These are phyloP conservation scores for Lepus americanus DNA, from an alignment of 2,113 vertebrate genomes.

Conservation along the genomic window DNA sequence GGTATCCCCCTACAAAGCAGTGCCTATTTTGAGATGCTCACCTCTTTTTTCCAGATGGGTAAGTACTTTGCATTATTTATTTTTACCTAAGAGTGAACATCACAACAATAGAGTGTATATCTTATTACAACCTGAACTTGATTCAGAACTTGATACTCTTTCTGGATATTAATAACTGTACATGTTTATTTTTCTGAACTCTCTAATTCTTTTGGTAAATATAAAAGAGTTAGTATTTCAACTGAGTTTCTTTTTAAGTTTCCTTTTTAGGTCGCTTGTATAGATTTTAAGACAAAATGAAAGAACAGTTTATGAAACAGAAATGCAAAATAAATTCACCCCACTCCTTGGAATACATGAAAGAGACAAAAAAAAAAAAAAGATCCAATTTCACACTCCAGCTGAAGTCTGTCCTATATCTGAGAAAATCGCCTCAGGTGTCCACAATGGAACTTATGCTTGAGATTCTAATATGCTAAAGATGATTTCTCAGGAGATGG, in stretches of 20 bases:
- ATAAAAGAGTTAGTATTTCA: slow-evolving; percentile 34
- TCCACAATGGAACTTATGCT: slow-evolving; percentile 44
- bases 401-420: slow-evolving; percentile 61
- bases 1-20: neutral
- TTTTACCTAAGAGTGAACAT: neutral
- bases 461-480: slow-evolving; percentile 69
- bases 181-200: slow-evolving; percentile 2
- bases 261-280: slow-evolving; percentile 12
- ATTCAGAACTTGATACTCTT: slow-evolving; percentile 24
- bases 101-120: neutral
- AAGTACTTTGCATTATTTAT: neutral
- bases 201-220: slow-evolving; percentile 60
- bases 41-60: slow-evolving; percentile 8
- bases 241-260: slow-evolving; percentile 28
- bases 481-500: slow-evolving; percentile 64
- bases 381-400: slow-evolving; percentile 65
- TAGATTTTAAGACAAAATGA: slow-evolving; percentile 50
- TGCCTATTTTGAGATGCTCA: slow-evolving; percentile 20
- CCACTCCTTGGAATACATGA: slow-evolving; percentile 43
- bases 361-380: slow-evolving; percentile 30
- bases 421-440: slow-evolving; percentile 69
- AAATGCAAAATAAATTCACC: slow-evolving; percentile 29
- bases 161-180: neutral
- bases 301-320: slow-evolving; percentile 54
- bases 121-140: neutral